phyloP scores from a whole-genome alignment of 2,113 vertebrate genomes.

The Sinocyclocheilus grahami region DNA sequence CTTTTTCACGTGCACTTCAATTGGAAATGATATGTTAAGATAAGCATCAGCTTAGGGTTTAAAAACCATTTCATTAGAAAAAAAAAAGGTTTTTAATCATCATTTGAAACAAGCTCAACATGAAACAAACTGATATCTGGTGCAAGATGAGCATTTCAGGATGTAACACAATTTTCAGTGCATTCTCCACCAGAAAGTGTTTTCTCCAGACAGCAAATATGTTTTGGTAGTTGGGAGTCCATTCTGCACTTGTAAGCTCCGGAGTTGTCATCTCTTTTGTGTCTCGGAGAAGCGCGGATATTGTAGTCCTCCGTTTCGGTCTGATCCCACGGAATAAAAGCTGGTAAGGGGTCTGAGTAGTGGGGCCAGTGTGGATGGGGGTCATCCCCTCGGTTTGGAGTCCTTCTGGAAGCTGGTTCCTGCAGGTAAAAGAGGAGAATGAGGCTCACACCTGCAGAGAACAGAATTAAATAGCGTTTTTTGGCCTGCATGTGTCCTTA shows the following conservation, averaged over 20 bases:
- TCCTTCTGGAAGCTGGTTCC: constrained; percentile 76
- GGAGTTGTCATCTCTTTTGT: constrained; percentile 83
- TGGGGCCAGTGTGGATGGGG: constrained; percentile 82
- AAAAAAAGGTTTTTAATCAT: not conserved
- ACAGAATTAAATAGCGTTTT: constrained; percentile 94
- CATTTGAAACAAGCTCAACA: not conserved
- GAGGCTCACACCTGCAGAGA: constrained; percentile 85
- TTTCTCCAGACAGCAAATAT: too few relatives aligned
- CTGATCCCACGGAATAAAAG: constrained; percentile 81
- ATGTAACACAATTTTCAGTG: not conserved
- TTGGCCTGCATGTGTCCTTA: constrained; percentile 98
- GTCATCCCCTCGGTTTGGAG: constrained; percentile 76
- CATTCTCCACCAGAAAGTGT: too few relatives aligned
- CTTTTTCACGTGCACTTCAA: constrained; percentile 15
- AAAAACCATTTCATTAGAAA: constrained; percentile 20
- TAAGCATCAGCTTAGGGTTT: constrained; percentile 8
- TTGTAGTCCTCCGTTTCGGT: constrained; percentile 73
- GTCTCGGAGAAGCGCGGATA: constrained; percentile 80
- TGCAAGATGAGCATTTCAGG: not conserved
- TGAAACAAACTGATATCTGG: not conserved
- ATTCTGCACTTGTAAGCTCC: constrained; percentile 87
- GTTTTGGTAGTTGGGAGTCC: constrained; percentile 75
- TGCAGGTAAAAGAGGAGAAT: constrained; percentile 86
- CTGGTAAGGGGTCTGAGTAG: constrained; percentile 78
- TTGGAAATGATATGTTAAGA: not conserved